Evolutionary conservation across 1,140 invertebrate genomes (phyloP).

Genomic region (Dendroctonus ponderosae): DNA sequence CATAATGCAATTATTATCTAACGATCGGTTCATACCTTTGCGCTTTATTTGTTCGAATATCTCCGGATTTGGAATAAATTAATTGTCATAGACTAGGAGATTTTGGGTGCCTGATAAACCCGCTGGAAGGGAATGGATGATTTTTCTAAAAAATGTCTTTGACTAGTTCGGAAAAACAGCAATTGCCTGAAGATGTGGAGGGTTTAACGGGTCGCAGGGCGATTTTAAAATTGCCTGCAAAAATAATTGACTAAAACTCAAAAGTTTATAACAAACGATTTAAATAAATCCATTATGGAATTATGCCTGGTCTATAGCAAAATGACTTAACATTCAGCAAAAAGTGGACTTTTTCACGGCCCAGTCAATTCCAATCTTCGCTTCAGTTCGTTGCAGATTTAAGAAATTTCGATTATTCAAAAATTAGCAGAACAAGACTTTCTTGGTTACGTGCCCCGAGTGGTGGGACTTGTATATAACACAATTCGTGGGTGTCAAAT

Average conservation of each 20-base stretch:
- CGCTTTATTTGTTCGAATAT: constrained; percentile 4
- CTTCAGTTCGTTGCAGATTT: constrained; percentile 30
- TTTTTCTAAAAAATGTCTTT: too few species aligned
- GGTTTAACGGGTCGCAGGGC: too few species aligned
- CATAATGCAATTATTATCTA: constrained; percentile 26
- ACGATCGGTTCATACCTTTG: not conserved
- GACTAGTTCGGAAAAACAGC: too few species aligned
- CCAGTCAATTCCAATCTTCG: constrained; percentile 24
- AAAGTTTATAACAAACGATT: too few species aligned
- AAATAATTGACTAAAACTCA: too few species aligned
- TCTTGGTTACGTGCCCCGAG: constrained; percentile 31
- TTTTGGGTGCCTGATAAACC: not conserved
- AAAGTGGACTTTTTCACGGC: constrained; percentile 29
- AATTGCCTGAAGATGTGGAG: too few species aligned
- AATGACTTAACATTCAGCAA: constrained; percentile 18
- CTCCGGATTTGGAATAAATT: not conserved
- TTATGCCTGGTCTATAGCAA: constrained; percentile 21
- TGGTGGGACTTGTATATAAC: constrained; percentile 34
- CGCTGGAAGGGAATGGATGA: not conserved
- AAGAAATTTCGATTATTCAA: constrained; percentile 34
- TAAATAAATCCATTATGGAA: too few species aligned
- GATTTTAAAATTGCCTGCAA: too few species aligned
- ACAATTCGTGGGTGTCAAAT: constrained; percentile 14
- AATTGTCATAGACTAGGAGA: constrained; percentile 15
- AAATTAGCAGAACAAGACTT: constrained; percentile 32